Percentiles rank a stretch among this genome's conserved stretches.
Evolutionary conservation across 2,113 vertebrate genomes (phyloP).

Genomic region (Amazona guildingii): DNA sequence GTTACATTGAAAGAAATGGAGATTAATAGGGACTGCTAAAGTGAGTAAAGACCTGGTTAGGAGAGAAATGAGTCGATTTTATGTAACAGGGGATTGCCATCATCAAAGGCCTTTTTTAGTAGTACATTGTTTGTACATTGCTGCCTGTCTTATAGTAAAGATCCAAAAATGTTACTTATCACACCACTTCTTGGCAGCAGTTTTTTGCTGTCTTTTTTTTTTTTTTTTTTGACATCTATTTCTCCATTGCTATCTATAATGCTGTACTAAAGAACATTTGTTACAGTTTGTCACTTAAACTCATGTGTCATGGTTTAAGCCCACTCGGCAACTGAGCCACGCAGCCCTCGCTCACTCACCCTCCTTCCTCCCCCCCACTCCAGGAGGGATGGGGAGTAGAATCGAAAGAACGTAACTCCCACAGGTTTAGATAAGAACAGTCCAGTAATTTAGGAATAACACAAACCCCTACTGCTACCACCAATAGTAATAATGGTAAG

Average conservation of each 20-base stretch:
- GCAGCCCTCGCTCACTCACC: too few species aligned
- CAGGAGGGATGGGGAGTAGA: too few species aligned
- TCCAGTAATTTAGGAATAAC: too few species aligned
- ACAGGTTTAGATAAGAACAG: too few species aligned
- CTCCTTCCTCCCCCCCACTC: too few species aligned
- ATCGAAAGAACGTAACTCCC: too few species aligned
- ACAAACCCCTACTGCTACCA: too few species aligned
- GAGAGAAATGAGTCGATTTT: not conserved
- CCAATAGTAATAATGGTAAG: too few species aligned
- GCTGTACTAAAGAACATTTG: not conserved
- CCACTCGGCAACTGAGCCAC: too few species aligned
- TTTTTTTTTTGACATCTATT: not conserved
- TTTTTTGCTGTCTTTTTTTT: fast-evolving
- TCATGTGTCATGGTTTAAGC: too few species aligned
- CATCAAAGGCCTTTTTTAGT: not conserved
- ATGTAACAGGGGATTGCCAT: not conserved
- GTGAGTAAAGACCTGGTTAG: not conserved
- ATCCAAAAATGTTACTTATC: not conserved
- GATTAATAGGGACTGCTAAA: not conserved
- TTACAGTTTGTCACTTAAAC: not conserved
- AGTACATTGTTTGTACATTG: not conserved
- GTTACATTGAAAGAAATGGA: not conserved
- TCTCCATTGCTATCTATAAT: not conserved
- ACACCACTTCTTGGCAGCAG: not conserved
- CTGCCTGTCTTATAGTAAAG: not conserved